Percentiles rank a stretch among this genome's conserved stretches.
These are phyloP conservation scores for Sceloporus tristichus DNA, from an alignment of 2,113 vertebrate genomes.

Conservation along the genomic window DNA sequence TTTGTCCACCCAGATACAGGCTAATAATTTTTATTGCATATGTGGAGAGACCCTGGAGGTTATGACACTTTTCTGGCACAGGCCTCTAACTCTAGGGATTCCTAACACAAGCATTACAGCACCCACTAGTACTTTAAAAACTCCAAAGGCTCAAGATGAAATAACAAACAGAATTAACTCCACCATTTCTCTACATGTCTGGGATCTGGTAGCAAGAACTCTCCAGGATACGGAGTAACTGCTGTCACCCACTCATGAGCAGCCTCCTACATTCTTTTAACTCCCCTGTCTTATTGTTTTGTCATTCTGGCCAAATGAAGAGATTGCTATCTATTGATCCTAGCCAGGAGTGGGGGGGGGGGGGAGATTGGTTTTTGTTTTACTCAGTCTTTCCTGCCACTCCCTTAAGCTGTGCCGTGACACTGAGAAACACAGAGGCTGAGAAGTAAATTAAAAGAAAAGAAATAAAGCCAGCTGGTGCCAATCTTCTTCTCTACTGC, in stretches of 20 bases:
- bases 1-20: not conserved
- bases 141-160: no score
- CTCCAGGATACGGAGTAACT: not conserved
- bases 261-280: conserved; percentile 40
- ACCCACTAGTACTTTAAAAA: no score
- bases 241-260: not conserved
- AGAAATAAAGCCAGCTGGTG: conserved; percentile 22
- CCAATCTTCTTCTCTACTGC: conserved; percentile 19
- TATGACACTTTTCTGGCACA: not conserved
- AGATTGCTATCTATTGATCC: conserved; percentile 57
- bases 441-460: conserved; percentile 55
- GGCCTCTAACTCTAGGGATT: not conserved
- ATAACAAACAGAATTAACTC: no score
- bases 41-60: not conserved
- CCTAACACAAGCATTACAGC: not conserved
- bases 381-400: conserved; percentile 45
- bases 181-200: not conserved
- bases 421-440: conserved; percentile 30
- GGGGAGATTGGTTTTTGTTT: not conserved
- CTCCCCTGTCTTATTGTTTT: conserved; percentile 47
- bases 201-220: not conserved
- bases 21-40: not conserved
- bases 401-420: conserved; percentile 42
- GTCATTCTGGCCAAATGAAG: conserved; percentile 41
- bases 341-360: conserved; percentile 7